Evolutionary conservation across 2,797 vertebrate species (phyloP), one percentile per base, ranked within the genome.

Genomic region (Gila robusta): DNA sequence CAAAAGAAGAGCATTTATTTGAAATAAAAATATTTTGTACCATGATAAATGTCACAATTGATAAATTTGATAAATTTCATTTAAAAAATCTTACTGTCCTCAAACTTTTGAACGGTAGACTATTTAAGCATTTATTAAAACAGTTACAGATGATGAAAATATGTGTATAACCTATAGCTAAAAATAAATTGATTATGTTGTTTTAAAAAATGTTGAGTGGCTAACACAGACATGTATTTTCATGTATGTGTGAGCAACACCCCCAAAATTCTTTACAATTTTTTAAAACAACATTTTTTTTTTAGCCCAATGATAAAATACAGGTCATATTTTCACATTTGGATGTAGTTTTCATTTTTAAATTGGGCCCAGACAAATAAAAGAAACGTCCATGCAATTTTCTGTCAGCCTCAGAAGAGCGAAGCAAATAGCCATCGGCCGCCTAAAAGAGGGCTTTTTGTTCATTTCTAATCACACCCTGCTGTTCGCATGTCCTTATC

Each of bases 381-480:
- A 78, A 74, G 39, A 83, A 83, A 86, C 35, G 49, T 87, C 84
- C 79, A 82, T 82, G 83, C 35, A 21, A 83, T 89, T 88, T 83
- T 21, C 54, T 35, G 81, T 90, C 56, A n/a, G 82, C 73, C 79
- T 80, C 66, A 87, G 69, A 70, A 26, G 49, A 70, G 72, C 44
- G 37, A 49, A 52, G 70, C 39, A 59, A 81, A 85, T 35, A 82
- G 73, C 67, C 73, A 86, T 71, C 17, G 21, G 66, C 37, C 7
- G 70, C 28, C 62, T 52, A 73, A 82, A 81, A 80, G 84, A 17
- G 82, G 17, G 9, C 17, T n/a, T 56, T 81, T 84, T 70, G 64
- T 81, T 72, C 64, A 73, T 84, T 23, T 84, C 78, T 88, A 89
- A 90, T 90, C 85, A 79, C 83, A 88, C 88, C 74, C 81, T 87